Base-by-base conservation (phyloP, 2,797 vertebrate genomes). In the Rhodeus uyekii region DNA sequence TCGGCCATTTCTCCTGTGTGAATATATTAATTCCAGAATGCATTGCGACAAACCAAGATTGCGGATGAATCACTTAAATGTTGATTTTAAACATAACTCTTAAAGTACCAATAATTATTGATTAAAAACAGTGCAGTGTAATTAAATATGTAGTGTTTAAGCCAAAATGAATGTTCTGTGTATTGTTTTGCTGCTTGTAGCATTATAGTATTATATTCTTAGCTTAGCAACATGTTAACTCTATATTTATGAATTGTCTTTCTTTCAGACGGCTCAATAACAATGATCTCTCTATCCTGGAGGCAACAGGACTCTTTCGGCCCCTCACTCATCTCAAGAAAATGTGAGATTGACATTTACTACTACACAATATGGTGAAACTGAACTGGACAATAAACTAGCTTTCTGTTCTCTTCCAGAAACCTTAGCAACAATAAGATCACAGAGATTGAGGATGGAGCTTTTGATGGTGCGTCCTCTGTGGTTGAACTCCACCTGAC, bases 361-460 rank as follows among this genome's bases (percentile, higher is more conserved):
- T 12, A n/a, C 2, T 36, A 72, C 29, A 36, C 9, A 36, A 27
- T 61, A 27, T 34, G 2, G 72, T 60, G 22, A 27, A 38, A 48
- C 19, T 34, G 39, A 32, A 34, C 27, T 16, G 39, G 39, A 46
- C 4, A 63, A 46, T 34, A 34, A 76, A 22, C 27, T 12, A 22
- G 16, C 39, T 39, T 44, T 67, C 36, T 27, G 12, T 36, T 3
- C 67, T 72, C 46, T 63, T 0, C 1, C 90, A 99, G 98, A 89
- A 99, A 99, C 88, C 95, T 99, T 83, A 99, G 98, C 94, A 99
- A 98, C 93, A 99, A 99, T 90, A 99, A 99, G 86, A 95, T 99
- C 89, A 94, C 96, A 0, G 97, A 99, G 88, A 96, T 99, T 0
- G 98, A 99, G 87, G 98, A 99, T 0, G 97, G 96, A 5, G 92